These are phyloP conservation scores for Montipora capricornis DNA, from an alignment of 64 coral and sea anemone species.

Conservation along the genomic window DNA sequence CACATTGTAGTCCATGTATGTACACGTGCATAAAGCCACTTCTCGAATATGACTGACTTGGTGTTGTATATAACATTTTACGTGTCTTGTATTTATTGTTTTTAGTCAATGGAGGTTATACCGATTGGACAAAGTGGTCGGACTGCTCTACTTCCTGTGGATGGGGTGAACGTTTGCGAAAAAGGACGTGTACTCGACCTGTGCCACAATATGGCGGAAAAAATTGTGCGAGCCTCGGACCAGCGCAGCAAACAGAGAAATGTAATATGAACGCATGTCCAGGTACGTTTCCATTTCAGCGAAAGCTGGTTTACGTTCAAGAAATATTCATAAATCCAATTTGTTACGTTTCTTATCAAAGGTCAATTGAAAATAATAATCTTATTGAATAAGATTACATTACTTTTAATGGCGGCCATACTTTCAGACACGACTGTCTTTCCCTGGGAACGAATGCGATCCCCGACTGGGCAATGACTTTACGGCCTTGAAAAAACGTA, in stretches of 20 bases:
- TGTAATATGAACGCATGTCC: constrained; percentile 48
- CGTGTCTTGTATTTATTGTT: neutral
- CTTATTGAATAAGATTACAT: too few relatives aligned
- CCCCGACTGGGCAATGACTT: too few relatives aligned
- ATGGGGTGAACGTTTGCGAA: neutral
- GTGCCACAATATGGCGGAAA: constrained; percentile 45
- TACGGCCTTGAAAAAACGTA: too few relatives aligned
- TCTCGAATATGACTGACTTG: neutral
- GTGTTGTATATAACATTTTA: neutral
- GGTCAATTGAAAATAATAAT: too few relatives aligned
- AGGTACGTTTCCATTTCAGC: neutral
- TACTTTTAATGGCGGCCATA: too few relatives aligned
- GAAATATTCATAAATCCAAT: neutral
- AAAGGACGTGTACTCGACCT: constrained; percentile 38
- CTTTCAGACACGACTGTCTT: too few relatives aligned
- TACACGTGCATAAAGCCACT: neutral
- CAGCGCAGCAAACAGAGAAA: neutral
- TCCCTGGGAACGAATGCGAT: too few relatives aligned
- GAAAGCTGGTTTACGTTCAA: neutral
- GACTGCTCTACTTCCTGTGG: constrained; percentile 43
- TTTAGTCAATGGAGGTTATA: constrained; percentile 54
- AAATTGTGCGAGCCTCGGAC: constrained; percentile 38
- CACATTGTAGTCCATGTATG: too few relatives aligned
- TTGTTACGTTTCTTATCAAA: too few relatives aligned
- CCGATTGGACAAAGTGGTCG: constrained; percentile 19